Percentiles rank a stretch among this genome's conserved stretches.
These are phyloP conservation scores for Molorchus minor DNA, from an alignment of 2,888 invertebrate species.

Conservation along the genomic window DNA sequence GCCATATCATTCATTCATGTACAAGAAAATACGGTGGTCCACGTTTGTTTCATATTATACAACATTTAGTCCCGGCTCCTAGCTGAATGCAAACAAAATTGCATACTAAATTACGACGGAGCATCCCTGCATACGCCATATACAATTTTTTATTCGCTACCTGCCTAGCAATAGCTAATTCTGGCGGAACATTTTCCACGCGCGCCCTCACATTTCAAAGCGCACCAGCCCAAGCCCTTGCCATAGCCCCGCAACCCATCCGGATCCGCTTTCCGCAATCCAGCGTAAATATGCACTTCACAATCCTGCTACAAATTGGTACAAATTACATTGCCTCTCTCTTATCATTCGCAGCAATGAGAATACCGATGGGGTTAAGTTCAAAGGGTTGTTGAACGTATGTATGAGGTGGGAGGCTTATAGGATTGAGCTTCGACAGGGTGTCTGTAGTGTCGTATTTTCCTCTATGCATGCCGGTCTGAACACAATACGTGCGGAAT, in stretches of 20 bases:
- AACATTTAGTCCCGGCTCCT: too few relatives aligned
- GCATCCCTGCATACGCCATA: too few relatives aligned
- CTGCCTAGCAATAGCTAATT: too few relatives aligned
- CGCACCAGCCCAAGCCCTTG: too few relatives aligned
- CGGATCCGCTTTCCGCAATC: constrained; percentile 22
- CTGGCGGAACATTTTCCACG: too few relatives aligned
- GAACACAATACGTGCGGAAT: constrained; percentile 55
- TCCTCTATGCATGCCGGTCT: constrained; percentile 49
- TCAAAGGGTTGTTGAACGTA: constrained; percentile 46
- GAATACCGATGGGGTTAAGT: constrained; percentile 26
- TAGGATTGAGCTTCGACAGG: constrained; percentile 54
- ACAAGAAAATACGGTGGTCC: too few relatives aligned
- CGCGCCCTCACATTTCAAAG: background rate
- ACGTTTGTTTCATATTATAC: too few relatives aligned
- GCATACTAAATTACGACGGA: too few relatives aligned
- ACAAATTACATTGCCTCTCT: constrained; percentile 27
- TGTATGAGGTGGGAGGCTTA: constrained; percentile 53
- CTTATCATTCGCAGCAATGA: constrained; percentile 30
- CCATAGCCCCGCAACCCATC: constrained; percentile 4
- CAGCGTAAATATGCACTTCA: constrained; percentile 23
- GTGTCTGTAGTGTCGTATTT: constrained; percentile 46
- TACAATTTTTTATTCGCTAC: too few relatives aligned
- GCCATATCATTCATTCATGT: too few relatives aligned
- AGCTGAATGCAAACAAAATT: too few relatives aligned
- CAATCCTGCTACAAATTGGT: constrained; percentile 30